A percentile compares a stretch with the other conserved stretches of the same genome.
Evolutionary conservation across 2,888 invertebrate genomes (phyloP).

Genomic region (Minunthozetes semirufus): DNA sequence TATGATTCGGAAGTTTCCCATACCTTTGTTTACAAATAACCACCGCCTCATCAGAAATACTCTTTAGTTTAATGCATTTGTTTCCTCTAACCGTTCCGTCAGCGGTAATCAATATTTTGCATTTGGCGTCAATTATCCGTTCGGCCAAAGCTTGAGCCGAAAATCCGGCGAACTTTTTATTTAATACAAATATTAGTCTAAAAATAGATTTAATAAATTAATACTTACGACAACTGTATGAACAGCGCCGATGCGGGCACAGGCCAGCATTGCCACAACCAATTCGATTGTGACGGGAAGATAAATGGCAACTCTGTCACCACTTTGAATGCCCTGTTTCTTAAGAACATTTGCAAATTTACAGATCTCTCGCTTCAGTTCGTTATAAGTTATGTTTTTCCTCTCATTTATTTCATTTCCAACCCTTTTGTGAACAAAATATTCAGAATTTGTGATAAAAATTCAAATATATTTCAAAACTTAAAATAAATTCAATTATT

Average conservation of each 20-base stretch:
- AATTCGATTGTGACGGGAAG: conserved; percentile 98
- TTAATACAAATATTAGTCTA: neutral
- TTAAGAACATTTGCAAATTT: conserved; percentile 85
- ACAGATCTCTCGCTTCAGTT: conserved; percentile 78
- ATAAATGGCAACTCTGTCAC: conserved; percentile 90
- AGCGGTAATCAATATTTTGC: conserved; percentile 60
- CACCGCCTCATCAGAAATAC: conserved; percentile 70
- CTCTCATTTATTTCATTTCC: conserved; percentile 93
- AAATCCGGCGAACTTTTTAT: conserved; percentile 80
- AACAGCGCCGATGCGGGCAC: conserved; percentile 89
- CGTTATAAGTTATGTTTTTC: conserved; percentile 77
- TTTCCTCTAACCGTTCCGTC: conserved; percentile 94
- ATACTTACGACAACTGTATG: conserved; percentile 86
- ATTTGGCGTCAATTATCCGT: conserved; percentile 80
- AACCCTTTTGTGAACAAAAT: conserved; percentile 73
- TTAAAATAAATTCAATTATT: conserved; percentile 42
- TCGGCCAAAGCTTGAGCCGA: conserved; percentile 89
- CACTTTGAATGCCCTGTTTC: conserved; percentile 61
- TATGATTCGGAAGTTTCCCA: neutral
- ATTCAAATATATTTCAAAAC: conserved; percentile 41
- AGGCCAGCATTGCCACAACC: conserved; percentile 86
- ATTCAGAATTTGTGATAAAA: neutral
- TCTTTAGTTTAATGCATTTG: conserved; percentile 79
- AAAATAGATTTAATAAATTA: conserved; percentile 49
- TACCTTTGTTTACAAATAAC: conserved; percentile 44